These are phyloP conservation scores for Delichon dasypus DNA, from an alignment of 2,797 vertebrate species.

Conservation along the genomic window DNA sequence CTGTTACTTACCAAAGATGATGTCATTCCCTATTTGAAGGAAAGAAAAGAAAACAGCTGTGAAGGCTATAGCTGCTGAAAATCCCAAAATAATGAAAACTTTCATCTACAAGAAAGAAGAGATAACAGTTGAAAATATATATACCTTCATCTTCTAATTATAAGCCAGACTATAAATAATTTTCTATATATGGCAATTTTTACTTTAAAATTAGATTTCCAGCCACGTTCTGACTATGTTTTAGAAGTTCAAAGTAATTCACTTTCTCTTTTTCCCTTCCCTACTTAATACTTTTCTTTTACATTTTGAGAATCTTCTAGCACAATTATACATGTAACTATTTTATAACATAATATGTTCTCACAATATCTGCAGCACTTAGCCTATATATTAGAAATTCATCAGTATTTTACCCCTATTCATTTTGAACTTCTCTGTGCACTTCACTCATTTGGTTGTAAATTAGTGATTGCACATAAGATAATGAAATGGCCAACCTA, in stretches of 20 bases:
- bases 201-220: conserved; percentile 13
- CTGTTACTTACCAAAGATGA: conserved; percentile 66
- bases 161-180: background rate
- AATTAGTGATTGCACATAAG: background rate
- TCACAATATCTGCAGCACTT: background rate
- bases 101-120: conserved; percentile 61
- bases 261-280: background rate
- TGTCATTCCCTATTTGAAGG: background rate
- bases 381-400: background rate
- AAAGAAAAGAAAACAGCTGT: conserved; percentile 45
- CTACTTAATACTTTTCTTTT: background rate
- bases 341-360: background rate
- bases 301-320: background rate
- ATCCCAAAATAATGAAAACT: conserved; percentile 24
- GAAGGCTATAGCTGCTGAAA: conserved; percentile 29
- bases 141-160: background rate
- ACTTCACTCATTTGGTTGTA: background rate
- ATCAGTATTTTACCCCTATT: background rate
- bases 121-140: background rate
- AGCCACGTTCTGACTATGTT: background rate
- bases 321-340: background rate
- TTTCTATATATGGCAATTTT: background rate
- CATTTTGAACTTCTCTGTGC: background rate
- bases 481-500: background rate
- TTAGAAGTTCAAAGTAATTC: background rate